Conservation (phyloP, 2,888 invertebrate genomes). For the Sabellastarte sp. region DNA sequence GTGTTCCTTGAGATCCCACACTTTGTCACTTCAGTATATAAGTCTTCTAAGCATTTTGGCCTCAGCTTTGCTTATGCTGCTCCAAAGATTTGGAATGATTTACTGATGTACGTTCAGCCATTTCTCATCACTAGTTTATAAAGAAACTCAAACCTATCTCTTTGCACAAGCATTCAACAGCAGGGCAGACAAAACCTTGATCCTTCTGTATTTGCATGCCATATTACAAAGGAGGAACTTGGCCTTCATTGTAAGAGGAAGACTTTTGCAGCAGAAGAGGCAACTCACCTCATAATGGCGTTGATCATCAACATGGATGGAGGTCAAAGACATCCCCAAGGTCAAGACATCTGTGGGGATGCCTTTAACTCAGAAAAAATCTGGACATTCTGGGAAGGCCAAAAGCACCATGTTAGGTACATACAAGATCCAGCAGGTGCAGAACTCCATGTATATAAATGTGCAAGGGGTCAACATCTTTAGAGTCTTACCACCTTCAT, state of each 20-base stretch:
- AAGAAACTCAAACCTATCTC: too few relatives aligned
- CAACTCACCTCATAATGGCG: background rate
- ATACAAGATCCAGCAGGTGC: background rate
- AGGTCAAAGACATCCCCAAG: too few relatives aligned
- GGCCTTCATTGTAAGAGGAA: background rate
- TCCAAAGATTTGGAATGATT: too few relatives aligned
- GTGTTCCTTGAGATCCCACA: too few relatives aligned
- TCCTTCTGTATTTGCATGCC: background rate
- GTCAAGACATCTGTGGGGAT: background rate
- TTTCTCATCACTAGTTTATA: constrained; percentile 33
- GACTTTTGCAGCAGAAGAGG: background rate
- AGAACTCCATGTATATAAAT: background rate
- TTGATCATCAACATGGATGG: background rate
- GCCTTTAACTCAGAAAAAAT: background rate
- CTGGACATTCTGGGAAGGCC: background rate
- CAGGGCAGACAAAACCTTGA: too few relatives aligned
- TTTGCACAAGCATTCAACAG: constrained; percentile 7
- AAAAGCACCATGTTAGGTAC: background rate
- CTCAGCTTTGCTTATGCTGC: too few relatives aligned
- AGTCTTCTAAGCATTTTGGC: too few relatives aligned
- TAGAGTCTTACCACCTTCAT: background rate
- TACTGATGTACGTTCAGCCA: constrained; percentile 26
- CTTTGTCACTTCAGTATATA: too few relatives aligned
- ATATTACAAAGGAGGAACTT: background rate
- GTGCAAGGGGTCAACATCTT: background rate